Evolutionary conservation across 37 sponge, comb jelly and placozoan species (phyloP).

Genomic region (Hormiphora californensis): DNA sequence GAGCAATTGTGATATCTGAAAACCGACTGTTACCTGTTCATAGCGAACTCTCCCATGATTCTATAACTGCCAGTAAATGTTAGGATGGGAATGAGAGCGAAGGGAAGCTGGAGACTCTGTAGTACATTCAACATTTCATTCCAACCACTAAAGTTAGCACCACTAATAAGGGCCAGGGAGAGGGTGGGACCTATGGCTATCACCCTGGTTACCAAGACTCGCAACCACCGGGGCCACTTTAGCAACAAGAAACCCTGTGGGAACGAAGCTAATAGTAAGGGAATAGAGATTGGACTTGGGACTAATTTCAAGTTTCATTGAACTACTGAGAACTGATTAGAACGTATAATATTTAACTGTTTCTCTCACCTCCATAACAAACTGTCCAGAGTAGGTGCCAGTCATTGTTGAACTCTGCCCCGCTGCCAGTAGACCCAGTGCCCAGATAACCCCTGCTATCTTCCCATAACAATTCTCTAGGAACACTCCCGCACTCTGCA

Average conservation of each 20-base stretch:
- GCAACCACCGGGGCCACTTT: slow-evolving; percentile 84
- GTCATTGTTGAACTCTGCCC: slow-evolving; percentile 68
- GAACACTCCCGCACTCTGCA: slow-evolving; percentile 2
- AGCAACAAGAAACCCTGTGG: slow-evolving; percentile 75
- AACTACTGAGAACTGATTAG: background rate
- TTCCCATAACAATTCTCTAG: slow-evolving; percentile 12
- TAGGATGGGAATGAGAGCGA: slow-evolving; percentile 77
- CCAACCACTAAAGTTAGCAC: slow-evolving; percentile 66
- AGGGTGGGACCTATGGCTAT: slow-evolving; percentile 81
- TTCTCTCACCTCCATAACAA: slow-evolving; percentile 77
- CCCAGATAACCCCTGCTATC: slow-evolving; percentile 20
- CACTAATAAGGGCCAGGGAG: slow-evolving; percentile 61
- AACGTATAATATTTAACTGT: background rate
- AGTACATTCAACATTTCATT: slow-evolving; percentile 79
- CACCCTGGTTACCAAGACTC: slow-evolving; percentile 79
- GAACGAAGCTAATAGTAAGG: background rate
- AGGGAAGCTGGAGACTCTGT: slow-evolving; percentile 82
- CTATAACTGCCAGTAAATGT: slow-evolving; percentile 58
- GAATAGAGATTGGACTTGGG: background rate
- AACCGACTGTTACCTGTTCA: background rate
- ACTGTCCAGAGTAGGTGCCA: slow-evolving; percentile 97
- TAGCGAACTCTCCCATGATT: slow-evolving; percentile 38
- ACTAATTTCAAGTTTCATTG: background rate
- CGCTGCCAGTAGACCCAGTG: slow-evolving; percentile 52
- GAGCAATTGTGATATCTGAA: background rate